phyloP scores from a whole-genome alignment of 2,113 vertebrate genomes.

The Pangasianodon hypophthalmus region DNA sequence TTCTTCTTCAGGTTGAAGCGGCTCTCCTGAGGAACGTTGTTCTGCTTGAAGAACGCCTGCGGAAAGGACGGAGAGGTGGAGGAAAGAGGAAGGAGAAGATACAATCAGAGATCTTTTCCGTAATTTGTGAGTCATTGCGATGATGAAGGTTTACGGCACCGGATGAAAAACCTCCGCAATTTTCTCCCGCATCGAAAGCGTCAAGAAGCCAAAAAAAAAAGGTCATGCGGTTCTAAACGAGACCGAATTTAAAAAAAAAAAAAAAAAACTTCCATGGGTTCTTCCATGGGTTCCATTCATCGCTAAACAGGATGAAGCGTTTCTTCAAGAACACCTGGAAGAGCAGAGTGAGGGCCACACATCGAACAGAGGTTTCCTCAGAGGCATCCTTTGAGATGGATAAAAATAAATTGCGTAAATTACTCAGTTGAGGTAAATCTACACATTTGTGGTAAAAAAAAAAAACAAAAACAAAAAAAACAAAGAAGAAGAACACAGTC shows the following conservation, averaged over 20 bases:
- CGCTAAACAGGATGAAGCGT: not conserved
- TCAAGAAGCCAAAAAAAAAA: not conserved
- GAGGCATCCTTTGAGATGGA: not conserved
- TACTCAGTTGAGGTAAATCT: not conserved
- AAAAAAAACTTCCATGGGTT: no score
- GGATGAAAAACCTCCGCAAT: no score
- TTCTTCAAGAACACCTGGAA: not conserved
- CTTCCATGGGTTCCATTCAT: not conserved
- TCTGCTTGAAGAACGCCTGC: conserved; percentile 98
- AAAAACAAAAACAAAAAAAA: no score
- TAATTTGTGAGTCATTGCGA: not conserved
- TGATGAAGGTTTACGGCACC: not conserved
- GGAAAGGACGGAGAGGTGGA: not conserved
- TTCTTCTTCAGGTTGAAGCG: conserved; percentile 99
- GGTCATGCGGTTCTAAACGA: not conserved
- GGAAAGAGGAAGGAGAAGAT: not conserved
- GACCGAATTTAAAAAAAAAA: not conserved
- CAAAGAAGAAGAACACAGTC: not conserved
- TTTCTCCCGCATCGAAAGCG: no score
- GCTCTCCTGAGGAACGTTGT: conserved; percentile 97
- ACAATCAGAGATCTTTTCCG: not conserved
- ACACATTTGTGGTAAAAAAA: not conserved
- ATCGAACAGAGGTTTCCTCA: not conserved
- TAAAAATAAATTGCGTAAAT: not conserved
- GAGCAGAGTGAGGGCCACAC: not conserved